Percentiles rank a stretch among this genome's conserved stretches.
Conservation (phyloP, 1,140 invertebrate species). For the Pissodes strobi region DNA sequence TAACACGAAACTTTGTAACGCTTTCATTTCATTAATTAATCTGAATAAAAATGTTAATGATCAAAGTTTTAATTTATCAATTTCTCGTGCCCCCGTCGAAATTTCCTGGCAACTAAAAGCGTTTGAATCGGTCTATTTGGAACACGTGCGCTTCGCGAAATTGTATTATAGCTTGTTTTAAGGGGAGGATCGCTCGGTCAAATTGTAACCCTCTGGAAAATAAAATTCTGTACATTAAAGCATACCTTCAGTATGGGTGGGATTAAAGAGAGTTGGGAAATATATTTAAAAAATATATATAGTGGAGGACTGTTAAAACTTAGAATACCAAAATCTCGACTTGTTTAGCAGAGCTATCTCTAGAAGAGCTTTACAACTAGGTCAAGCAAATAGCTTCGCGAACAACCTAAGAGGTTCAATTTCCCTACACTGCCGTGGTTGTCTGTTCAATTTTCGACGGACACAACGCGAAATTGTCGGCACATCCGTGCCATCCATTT, state of each 20-base stretch:
- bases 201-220: neutral
- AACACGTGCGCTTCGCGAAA: constrained; percentile 4
- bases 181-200: neutral
- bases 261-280: no score
- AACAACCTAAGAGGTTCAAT: no score
- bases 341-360: no score
- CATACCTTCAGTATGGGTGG: no score
- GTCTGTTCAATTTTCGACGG: constrained; percentile 10
- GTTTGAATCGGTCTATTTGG: neutral
- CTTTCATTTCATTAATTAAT: constrained; percentile 26
- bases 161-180: constrained; percentile 4
- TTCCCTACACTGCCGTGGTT: constrained; percentile 6
- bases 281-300: no score
- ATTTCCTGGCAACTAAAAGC: neutral
- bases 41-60: constrained; percentile 26
- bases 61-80: constrained; percentile 23
- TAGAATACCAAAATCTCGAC: no score
- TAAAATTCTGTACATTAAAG: no score
- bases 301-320: no score
- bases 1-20: constrained; percentile 10
- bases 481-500: constrained; percentile 23
- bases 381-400: no score
- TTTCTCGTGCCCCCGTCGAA: neutral
- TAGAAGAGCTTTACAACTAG: no score
- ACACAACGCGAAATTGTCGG: constrained; percentile 17